Evolutionary conservation across 2,888 invertebrate species (phyloP), one percentile per base, ranked within the genome.

Genomic region (Mimumesa dahlbomi): DNA sequence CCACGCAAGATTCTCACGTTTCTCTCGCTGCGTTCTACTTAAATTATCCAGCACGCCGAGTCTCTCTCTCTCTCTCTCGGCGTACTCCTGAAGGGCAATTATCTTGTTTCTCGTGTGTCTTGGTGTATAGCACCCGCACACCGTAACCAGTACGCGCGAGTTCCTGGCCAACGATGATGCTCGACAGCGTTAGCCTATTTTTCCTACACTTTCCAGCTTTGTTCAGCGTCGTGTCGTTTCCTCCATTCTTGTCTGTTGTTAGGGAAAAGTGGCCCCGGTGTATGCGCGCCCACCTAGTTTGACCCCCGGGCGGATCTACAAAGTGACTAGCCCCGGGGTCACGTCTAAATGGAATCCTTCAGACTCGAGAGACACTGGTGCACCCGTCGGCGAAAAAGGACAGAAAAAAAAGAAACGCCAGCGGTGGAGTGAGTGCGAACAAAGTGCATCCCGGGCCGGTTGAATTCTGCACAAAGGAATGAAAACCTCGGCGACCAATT

Each of bases 241-340:
- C 18, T 34, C n/a, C 19, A 34, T 49, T 31, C 49, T 49, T 34
- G 11, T 19, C 34, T 34, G 34, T 34, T 18, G 34, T 49, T 49
- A 19, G 18, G 14, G 4, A 25, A 45, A 31, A 18, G 56, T 11
- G 7, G n/a, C 34, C 14, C 40, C 2, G 1, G 16, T 40, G 16
- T 40, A 11, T 40, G 18, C 14, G 9, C 40, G 7, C 16, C 16
- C 16, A 11, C 18, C 7, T 29, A 29, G 43, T 36, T 29, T 34
- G 38, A 5, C 45, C 21, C n/a, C 11, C 50, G 58, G 62, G 63
- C 29, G 21, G 31, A 63, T 56, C 38, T 25, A 36, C 52, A n/a
- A 61, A 49, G 52, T 54, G 57, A 70, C 54, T 62, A 34, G 40
- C 42, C 50, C 62, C 42, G 53, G 49, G 48, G 49, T 56, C 6